A percentile compares a stretch with the other conserved stretches of the same genome.
Conservation (phyloP, 2,113 vertebrate species). For the Rhinichthys klamathensis region DNA sequence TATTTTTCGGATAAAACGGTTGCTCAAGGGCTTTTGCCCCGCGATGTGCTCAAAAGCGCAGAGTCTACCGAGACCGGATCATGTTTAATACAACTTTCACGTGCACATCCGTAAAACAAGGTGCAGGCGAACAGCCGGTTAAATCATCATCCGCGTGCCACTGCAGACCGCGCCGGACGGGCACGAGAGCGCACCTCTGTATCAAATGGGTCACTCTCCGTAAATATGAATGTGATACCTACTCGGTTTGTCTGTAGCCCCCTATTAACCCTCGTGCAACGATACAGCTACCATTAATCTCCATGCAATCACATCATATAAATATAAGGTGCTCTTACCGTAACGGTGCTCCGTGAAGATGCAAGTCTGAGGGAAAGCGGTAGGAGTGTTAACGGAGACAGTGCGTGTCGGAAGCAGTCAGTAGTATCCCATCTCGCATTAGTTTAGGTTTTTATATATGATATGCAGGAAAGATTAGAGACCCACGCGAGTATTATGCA, state of each 20-base stretch:
- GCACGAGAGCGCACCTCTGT: constrained; percentile 23
- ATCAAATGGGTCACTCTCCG: not conserved
- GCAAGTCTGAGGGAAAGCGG: not conserved
- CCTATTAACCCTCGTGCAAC: not conserved
- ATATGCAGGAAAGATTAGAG: constrained; percentile 65
- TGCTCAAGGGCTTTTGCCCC: not conserved
- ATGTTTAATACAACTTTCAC: constrained; percentile 48
- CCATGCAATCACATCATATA: not conserved
- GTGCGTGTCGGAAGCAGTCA: constrained; percentile 44
- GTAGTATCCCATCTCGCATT: constrained; percentile 57
- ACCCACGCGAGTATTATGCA: constrained; percentile 62
- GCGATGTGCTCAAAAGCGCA: too few relatives aligned
- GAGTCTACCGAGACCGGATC: not conserved
- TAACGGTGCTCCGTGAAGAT: constrained; percentile 21
- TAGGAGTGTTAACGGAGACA: constrained; percentile 22
- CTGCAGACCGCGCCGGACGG: constrained; percentile 7
- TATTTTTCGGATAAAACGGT: not conserved
- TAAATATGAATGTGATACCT: not conserved
- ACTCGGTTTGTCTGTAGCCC: too few relatives aligned
- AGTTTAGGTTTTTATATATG: constrained; percentile 72
- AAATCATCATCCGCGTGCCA: not conserved
- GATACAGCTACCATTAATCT: not conserved
- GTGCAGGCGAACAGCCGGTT: not conserved
- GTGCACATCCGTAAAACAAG: constrained; percentile 28
- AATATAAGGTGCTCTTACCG: constrained; percentile 2